Percentiles rank a stretch among this genome's conserved stretches.
Conservation (phyloP, 2,797 vertebrate genomes). For the Parambassis ranga region DNA sequence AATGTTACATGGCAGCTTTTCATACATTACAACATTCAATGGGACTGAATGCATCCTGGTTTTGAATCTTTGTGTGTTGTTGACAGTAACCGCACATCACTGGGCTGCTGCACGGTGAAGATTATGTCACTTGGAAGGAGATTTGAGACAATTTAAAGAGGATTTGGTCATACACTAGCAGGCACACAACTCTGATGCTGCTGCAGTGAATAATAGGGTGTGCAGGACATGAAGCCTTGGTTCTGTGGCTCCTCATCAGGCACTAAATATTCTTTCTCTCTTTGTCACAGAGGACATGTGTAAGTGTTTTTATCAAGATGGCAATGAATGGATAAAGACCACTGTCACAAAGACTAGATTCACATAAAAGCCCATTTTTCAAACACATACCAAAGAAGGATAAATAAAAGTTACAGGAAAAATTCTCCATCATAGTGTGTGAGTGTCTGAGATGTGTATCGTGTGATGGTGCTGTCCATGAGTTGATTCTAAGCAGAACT, state of each 20-base stretch:
- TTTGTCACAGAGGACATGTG: slow-evolving; percentile 34
- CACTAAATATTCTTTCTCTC: background rate
- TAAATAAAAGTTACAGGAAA: background rate
- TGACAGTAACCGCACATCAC: slow-evolving; percentile 25
- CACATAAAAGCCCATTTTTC: background rate
- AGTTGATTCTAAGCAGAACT: slow-evolving; percentile 2
- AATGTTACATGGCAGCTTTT: slow-evolving; percentile 67
- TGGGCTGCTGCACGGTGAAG: background rate
- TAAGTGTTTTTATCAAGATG: slow-evolving; percentile 14
- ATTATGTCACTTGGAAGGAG: slow-evolving; percentile 30
- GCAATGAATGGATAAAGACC: slow-evolving; percentile 29
- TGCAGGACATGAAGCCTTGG: background rate
- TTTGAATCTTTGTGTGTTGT: slow-evolving; percentile 1
- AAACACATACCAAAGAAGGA: background rate
- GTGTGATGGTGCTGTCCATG: background rate
- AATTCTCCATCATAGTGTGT: background rate
- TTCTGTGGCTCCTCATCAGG: background rate
- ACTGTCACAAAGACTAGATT: slow-evolving; percentile 7
- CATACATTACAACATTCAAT: slow-evolving; percentile 28
- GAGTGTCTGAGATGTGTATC: background rate
- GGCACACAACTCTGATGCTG: background rate
- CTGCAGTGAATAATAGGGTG: background rate
- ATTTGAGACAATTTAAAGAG: no score
- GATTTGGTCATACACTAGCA: background rate
- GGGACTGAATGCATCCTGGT: slow-evolving; percentile 8